Percentiles rank a stretch among this genome's conserved stretches.
Evolutionary conservation across 2,113 vertebrate species (phyloP).

Genomic region (Leiothrix lutea): DNA sequence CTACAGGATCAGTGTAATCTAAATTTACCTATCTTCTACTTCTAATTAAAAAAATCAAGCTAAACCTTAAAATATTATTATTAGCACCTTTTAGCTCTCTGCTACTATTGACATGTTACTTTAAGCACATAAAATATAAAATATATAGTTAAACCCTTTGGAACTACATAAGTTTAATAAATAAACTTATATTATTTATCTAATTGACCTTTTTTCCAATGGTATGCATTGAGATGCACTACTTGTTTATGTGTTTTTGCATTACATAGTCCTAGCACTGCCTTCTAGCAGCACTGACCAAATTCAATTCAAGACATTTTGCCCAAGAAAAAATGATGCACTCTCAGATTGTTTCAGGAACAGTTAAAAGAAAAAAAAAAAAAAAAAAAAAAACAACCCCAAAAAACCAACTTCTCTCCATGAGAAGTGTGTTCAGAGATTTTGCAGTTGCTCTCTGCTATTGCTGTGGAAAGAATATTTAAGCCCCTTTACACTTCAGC

Average conservation of each 20-base stretch:
- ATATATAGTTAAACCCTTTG: not conserved
- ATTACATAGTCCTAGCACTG: not conserved
- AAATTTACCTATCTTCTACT: not conserved
- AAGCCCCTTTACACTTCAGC: not conserved
- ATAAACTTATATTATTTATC: not conserved
- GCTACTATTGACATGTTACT: not conserved
- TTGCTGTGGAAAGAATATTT: not conserved
- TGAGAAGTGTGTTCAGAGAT: not conserved
- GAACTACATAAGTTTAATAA: not conserved
- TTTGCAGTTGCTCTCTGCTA: not conserved
- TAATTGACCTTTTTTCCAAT: not conserved
- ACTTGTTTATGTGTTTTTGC: not conserved
- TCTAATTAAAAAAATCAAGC: not conserved
- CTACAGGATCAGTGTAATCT: not conserved
- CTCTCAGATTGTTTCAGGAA: not conserved
- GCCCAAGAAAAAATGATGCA: not conserved
- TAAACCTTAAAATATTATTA: not conserved
- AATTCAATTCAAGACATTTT: not conserved
- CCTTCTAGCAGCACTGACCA: not conserved
- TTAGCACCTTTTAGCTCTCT: not conserved
- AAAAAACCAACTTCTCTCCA: not conserved
- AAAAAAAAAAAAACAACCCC: rapidly evolving
- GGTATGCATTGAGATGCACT: not conserved
- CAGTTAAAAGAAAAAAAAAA: not conserved
- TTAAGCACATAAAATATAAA: not conserved